Evolutionary conservation across 2,113 vertebrate species (phyloP), one percentile per base, ranked within the genome.

Genomic region (Tapirus terrestris): DNA sequence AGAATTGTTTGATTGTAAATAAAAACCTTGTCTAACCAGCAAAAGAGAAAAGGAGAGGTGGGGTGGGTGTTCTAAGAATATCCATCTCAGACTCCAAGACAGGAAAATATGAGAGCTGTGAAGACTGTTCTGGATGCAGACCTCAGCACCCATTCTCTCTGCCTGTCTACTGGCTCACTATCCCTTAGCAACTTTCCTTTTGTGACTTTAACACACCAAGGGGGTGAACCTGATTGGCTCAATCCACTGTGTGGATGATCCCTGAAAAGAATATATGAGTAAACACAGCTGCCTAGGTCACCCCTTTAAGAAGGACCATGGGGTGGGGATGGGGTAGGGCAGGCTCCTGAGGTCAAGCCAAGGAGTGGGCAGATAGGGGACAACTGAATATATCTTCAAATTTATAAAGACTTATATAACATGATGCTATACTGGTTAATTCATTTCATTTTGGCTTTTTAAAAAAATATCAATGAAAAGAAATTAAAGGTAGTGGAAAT

Each of bases 371-470:
- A 95, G 72, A 25, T 68, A 92, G 85, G 58, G 12, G 33, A 89
- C 25, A 51, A 67, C 14, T 73, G 63, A 84, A 72, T 65, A 58
- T 12, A 67, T 61, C 27, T 51, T 65, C 31, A 77, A 60, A 36
- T 90, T 8, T 60, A 56, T 84, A 23, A 61, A 82, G 23, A 29
- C n/a, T 58, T 48, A 39, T 20, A 61, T 36, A 58, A 81, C 20
- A 2, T 45, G 27, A 87, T 94, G 33, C 11, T 68, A 51, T 21
- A 20, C 36, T 60, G 36, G 48, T 81, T 73, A 48, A 60, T 76
- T 91, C 29, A 63, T 84, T 92, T 73, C 51, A 68, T 70, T 68
- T 91, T 95, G 16, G 23, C 33, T 73, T 90, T 93, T 39, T 39
- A 39, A 48, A 48, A 48, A 11, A 60, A 61, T 70, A 43, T 63